phyloP scores from a whole-genome alignment of 2,888 invertebrate genomes.

The Nesidiocoris tenuis region DNA sequence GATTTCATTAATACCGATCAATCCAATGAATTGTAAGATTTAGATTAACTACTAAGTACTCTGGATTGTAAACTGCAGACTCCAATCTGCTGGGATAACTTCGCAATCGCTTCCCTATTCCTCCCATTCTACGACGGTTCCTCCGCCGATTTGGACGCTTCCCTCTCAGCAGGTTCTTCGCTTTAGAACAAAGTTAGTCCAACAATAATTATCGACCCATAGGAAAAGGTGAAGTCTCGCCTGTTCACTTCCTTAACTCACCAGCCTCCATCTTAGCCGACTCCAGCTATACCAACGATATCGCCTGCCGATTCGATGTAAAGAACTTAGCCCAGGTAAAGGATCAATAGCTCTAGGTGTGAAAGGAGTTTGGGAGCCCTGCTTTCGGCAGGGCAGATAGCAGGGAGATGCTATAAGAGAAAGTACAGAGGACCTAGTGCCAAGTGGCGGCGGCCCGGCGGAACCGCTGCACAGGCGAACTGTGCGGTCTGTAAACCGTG shows the following conservation, averaged over 20 bases:
- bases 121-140: not conserved
- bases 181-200: not conserved
- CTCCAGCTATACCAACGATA: too few relatives aligned
- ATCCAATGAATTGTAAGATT: too few relatives aligned
- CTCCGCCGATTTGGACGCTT: not conserved
- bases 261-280: not conserved
- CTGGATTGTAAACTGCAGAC: not conserved
- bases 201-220: not conserved
- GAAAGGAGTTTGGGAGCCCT: not conserved
- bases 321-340: not conserved
- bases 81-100: not conserved
- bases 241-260: not conserved
- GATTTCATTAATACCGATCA: too few relatives aligned
- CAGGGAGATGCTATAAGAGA: not conserved
- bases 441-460: not conserved
- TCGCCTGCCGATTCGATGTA: not conserved
- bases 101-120: not conserved
- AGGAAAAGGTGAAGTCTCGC: not conserved
- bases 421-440: not conserved
- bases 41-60: too few relatives aligned
- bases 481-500: constrained; percentile 42
- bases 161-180: not conserved
- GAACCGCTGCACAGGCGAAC: constrained; percentile 1
- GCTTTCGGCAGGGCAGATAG: not conserved
- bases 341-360: not conserved